Evolutionary conservation across 2,113 vertebrate genomes (phyloP).

Genomic region (Hirundichthys speculiger): DNA sequence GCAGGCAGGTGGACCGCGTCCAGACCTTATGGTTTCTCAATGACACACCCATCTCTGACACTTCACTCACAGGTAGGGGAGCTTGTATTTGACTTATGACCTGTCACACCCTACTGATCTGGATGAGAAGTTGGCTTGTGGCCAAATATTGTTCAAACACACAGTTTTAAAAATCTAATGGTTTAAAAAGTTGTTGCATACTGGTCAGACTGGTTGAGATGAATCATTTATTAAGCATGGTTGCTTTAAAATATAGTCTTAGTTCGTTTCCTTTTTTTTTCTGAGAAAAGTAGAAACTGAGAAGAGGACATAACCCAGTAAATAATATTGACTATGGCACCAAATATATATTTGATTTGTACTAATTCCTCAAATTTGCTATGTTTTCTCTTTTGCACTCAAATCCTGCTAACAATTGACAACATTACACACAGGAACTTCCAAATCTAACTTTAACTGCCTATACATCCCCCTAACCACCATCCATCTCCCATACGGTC

Average conservation of each 20-base stretch:
- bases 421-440: constrained; percentile 34
- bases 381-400: constrained; percentile 35
- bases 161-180: too few relatives aligned
- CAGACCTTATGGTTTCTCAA: constrained; percentile 81
- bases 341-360: neutral
- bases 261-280: too few relatives aligned
- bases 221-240: too few relatives aligned
- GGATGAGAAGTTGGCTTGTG: too few relatives aligned
- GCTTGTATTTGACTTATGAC: neutral
- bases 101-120: too few relatives aligned
- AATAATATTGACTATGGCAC: too few relatives aligned
- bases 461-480: constrained; percentile 73
- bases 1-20: constrained; percentile 76
- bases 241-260: too few relatives aligned
- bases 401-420: constrained; percentile 53
- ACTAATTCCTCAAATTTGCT: neutral
- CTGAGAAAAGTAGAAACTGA: too few relatives aligned
- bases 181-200: too few relatives aligned
- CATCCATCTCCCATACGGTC: constrained; percentile 70
- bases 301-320: too few relatives aligned
- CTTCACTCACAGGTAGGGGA: constrained; percentile 65
- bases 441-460: constrained; percentile 74
- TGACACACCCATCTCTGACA: constrained; percentile 75
- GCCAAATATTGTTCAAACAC: too few relatives aligned
- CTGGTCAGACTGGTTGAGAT: too few relatives aligned